Evolutionary conservation across 2,888 invertebrate species (phyloP), one percentile per base, ranked within the genome.

Genomic region (Aquatica leii): DNA sequence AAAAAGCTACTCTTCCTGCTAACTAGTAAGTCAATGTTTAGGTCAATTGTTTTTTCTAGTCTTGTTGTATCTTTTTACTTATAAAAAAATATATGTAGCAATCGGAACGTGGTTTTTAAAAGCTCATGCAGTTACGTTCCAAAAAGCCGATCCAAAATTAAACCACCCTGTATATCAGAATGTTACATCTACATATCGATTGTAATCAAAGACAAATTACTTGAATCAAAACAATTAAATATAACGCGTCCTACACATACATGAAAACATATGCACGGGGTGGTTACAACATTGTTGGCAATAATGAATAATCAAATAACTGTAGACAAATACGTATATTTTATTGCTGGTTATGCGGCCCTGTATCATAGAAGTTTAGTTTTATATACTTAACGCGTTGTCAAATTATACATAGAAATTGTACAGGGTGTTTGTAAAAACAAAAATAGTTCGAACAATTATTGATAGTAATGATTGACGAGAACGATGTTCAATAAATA

Each of bases 361-460:
- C 61, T 69, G 65, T 69, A 69, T 72, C 60, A 73, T 73, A 73
- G 74, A 72, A 72, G 66, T 73, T 75, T 75, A 75, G 71, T 75
- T 76, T 76, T 76, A 52, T 76, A 75, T 75, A 75, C 73, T 56
- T 48, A 31, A 50, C 55, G 52, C 59, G 66, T 65, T 66, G 67
- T 67, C 53, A 65, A 65, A 66, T 64, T 60, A 24, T 24, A 59
- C 12, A 58, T 56, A 52, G 50, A 59, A 66, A n/a, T 5, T 51
- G 51, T 60, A 57, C 65, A 65, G 57, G 65, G 57, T 55, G 65
- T 48, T 61, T 57, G 40, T 24, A 63, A 62, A n/a, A 58, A 57
- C 41, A 55, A 24, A 17, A 75, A 74, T 37, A 37, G 11, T 37
- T 37, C 37, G 37, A n/a, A 37, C 11, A 37, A n/a, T 24, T 37